These are phyloP conservation scores for Columba guinea DNA, from an alignment of 2,797 vertebrate species.

Conservation along the genomic window DNA sequence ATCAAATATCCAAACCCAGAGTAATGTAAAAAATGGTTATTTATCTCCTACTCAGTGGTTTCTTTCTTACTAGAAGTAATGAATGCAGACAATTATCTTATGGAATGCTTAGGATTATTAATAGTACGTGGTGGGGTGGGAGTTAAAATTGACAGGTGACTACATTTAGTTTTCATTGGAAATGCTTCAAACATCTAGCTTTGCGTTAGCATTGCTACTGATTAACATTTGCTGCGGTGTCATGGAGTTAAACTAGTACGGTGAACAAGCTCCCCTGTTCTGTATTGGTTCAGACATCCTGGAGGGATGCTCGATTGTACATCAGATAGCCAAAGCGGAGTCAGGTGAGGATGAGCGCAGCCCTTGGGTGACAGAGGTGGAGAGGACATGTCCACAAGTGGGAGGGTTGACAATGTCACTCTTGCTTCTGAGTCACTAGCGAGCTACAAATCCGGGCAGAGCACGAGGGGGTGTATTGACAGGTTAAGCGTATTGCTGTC, in stretches of 20 bases:
- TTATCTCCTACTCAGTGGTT: not conserved
- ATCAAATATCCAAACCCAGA: not conserved
- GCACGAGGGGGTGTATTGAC: not conserved
- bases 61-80: not conserved
- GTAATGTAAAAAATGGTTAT: not conserved
- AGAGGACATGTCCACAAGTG: not conserved
- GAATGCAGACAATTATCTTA: not conserved
- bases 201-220: not conserved
- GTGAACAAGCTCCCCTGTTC: not conserved
- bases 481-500: conserved; percentile 33
- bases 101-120: not conserved
- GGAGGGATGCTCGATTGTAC: not conserved
- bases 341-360: not conserved
- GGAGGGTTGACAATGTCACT: not conserved
- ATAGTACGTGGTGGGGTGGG: not conserved
- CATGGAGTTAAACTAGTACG: not conserved
- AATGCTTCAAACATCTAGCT: not conserved
- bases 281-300: not conserved
- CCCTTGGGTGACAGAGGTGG: not conserved
- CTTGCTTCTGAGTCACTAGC: not conserved
- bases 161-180: not conserved
- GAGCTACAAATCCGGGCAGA: not conserved
- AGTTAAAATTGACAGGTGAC: not conserved
- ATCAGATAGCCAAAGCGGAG: not conserved
- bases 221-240: not conserved